Conservation (phyloP, 2,113 vertebrate genomes). For the Numida meleagris region DNA sequence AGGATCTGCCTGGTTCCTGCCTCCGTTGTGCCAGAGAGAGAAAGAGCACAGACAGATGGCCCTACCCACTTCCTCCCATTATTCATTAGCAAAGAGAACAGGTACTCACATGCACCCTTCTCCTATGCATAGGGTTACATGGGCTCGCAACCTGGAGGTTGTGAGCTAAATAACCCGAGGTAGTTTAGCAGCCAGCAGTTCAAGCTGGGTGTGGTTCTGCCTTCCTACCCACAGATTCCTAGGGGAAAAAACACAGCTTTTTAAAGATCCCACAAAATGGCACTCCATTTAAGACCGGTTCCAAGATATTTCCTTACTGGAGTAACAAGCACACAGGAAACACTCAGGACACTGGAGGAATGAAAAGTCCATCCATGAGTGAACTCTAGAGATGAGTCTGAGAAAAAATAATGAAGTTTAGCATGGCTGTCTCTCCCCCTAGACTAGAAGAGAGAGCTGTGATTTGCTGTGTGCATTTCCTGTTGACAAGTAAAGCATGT, state of each 20-base stretch:
- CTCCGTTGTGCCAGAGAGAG: not conserved
- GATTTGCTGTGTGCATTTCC: not conserved
- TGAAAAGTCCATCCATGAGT: not conserved
- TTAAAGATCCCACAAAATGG: not conserved
- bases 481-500: not conserved
- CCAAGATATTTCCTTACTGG: not conserved
- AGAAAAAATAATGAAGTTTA: not conserved
- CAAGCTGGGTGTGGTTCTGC: not conserved
- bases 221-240: not conserved
- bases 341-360: not conserved
- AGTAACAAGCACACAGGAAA: not conserved
- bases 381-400: not conserved
- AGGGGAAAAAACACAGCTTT: not conserved
- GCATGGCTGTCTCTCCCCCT: not conserved
- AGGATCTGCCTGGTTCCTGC: not conserved
- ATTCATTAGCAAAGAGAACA: not conserved
- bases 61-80: not conserved
- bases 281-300: not conserved
- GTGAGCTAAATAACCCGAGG: too few species aligned
- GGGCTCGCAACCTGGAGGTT: not conserved
- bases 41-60: not conserved
- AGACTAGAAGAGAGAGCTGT: not conserved
- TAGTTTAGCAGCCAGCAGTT: not conserved
- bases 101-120: not conserved
- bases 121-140: accelerated